Evolutionary conservation across 2,113 vertebrate species (phyloP).

Genomic region (Melanocharis versteri): DNA sequence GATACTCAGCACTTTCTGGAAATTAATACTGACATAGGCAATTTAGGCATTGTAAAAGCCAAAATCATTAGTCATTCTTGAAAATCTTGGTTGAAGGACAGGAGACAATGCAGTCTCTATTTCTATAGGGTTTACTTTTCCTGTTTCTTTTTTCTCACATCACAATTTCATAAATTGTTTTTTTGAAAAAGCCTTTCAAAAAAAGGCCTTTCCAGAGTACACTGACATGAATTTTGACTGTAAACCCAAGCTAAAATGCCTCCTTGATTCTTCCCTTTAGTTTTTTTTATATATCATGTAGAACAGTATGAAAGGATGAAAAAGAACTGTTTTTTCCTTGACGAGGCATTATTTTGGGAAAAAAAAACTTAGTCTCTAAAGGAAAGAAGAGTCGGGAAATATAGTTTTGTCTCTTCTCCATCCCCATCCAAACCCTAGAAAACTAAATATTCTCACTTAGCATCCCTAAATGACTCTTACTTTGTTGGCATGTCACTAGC

Average conservation of each 20-base stretch:
- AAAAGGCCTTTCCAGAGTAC: neutral
- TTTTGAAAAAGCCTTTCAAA: too few relatives aligned
- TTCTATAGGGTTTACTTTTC: neutral
- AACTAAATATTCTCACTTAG: neutral
- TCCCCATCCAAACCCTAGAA: neutral
- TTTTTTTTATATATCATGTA: neutral
- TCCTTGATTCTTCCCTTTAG: neutral
- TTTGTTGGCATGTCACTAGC: neutral
- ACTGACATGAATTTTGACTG: neutral
- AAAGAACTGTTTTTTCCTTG: neutral
- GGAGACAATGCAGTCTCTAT: neutral
- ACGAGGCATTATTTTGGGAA: neutral
- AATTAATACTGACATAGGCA: neutral
- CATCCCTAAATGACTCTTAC: neutral
- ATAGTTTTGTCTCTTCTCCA: neutral
- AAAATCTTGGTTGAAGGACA: slow-evolving; percentile 7
- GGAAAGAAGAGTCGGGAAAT: neutral
- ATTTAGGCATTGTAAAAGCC: neutral
- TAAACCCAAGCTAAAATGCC: neutral
- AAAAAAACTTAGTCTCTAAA: neutral
- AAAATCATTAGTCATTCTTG: slow-evolving; percentile 5
- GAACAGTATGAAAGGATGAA: neutral
- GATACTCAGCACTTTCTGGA: neutral
- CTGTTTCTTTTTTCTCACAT: neutral
- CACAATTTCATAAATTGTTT: slow-evolving; percentile 1